Conservation (phyloP, 2,113 vertebrate genomes). For the Panthera uncia region DNA sequence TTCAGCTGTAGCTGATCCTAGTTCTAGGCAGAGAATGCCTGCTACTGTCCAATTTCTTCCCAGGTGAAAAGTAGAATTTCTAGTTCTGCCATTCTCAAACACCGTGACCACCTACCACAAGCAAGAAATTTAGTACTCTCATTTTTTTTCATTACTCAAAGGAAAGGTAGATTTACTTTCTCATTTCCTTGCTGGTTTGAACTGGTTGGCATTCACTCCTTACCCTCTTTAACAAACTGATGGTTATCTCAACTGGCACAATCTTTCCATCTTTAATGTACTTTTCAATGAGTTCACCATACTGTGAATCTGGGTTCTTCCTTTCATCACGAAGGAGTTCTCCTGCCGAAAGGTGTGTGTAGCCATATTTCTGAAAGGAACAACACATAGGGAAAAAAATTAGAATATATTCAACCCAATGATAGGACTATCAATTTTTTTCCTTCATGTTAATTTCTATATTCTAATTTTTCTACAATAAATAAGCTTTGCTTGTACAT, state of each 20-base stretch:
- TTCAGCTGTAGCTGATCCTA: not conserved
- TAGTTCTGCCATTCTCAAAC: slow-evolving; percentile 3
- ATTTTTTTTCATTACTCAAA: slow-evolving; percentile 48
- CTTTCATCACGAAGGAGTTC: slow-evolving; percentile 96
- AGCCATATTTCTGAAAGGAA: slow-evolving; percentile 90
- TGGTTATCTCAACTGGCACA: slow-evolving; percentile 97
- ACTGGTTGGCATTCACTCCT: slow-evolving; percentile 63
- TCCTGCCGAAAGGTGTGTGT: slow-evolving; percentile 96
- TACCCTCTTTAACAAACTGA: slow-evolving; percentile 95
- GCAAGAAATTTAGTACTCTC: slow-evolving; percentile 26
- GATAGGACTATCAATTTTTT: not conserved
- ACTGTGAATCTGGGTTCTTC: slow-evolving; percentile 91
- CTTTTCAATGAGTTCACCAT: slow-evolving; percentile 93
- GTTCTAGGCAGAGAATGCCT: not conserved
- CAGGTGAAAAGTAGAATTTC: slow-evolving; percentile 21
- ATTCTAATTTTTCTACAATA: slow-evolving; percentile 44
- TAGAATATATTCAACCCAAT: slow-evolving; percentile 43
- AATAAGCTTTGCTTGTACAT: not conserved
- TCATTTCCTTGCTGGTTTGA: not conserved
- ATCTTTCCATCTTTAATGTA: slow-evolving; percentile 97
- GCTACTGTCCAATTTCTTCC: slow-evolving; percentile 22
- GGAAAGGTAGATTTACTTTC: slow-evolving; percentile 40
- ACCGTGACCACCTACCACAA: not conserved
- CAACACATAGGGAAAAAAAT: slow-evolving; percentile 25
- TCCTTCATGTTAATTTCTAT: slow-evolving; percentile 23